Base-by-base conservation (phyloP, 2,797 vertebrate genomes). In the Taenioides sp. region DNA sequence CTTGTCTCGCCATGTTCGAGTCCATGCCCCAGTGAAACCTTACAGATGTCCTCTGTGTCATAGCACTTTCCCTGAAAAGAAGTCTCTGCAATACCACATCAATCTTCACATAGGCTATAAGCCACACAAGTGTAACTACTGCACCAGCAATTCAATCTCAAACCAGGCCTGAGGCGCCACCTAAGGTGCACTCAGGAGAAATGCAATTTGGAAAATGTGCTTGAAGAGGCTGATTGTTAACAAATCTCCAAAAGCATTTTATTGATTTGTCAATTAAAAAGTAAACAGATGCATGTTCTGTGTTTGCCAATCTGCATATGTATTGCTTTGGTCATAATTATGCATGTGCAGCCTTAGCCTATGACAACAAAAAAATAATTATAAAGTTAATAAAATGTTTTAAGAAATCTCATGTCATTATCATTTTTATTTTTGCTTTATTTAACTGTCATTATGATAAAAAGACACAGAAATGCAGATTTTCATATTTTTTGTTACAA, bases 11-110 rank as follows among this genome's bases (percentile, higher is more conserved):
- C 92, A 93, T 78, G 72, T 92, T 16, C 83, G 69, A 0, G 47
- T 88, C 1, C 89, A 93, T 88, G 81, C 86, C 0, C 86, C 86
- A 7, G 68, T 84, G 74, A 93, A 92, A 76, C 89, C 88, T 61
- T 92, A 93, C 74, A 82, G 90, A 47, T 93, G 92, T 69, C 89
- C 88, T 0, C 75, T 92, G 49, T 93, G 91, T 83, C 90, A 89
- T 67, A 86, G 89, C 80, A 90, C 84, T 1, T 93, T 93, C 66
- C 88, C 85, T 52, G 89, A 91, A 70, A 92, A 86, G 52, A 80
- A 87, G 58, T 85, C 72, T 0, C 82, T 93, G 70, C 89, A 91
- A 72, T 87, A 92, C 60, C 91, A 94, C 71, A 74, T 93, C 68
- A 89, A 86, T 73, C 78, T 93, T 27, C 90, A 92, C 84, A 92